A percentile compares a stretch with the other conserved stretches of the same genome.
phyloP scores from a whole-genome alignment of 1,140 invertebrate species.

The Drosophila gunungcola region DNA sequence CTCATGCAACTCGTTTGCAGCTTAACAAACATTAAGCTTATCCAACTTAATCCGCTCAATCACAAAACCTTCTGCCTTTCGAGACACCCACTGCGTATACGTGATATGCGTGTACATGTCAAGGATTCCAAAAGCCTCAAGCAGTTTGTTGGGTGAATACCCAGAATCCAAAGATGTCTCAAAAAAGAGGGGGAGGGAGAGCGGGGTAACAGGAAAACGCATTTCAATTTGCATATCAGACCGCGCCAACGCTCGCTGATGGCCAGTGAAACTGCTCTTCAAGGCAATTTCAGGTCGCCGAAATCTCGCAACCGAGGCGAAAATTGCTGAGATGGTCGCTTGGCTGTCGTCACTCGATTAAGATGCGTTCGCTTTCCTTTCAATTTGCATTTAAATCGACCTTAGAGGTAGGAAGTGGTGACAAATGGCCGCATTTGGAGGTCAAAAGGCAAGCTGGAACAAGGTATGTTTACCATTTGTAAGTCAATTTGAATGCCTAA shows the following conservation, averaged over 20 bases:
- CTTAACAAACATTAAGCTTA: not conserved
- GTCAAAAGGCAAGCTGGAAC: constrained; percentile 8
- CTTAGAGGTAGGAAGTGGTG: constrained; percentile 2
- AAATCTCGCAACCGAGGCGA: constrained; percentile 30
- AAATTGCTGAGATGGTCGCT: constrained; percentile 30
- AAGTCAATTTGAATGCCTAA: no score
- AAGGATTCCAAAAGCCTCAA: not conserved
- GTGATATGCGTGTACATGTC: constrained; percentile 10
- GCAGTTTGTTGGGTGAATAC: no score
- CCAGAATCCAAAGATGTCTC: not conserved
- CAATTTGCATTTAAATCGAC: constrained; percentile 76
- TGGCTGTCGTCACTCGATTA: constrained; percentile 33
- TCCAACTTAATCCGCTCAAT: constrained; percentile 2
- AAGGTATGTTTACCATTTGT: constrained; percentile 1
- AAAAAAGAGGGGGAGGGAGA: not conserved
- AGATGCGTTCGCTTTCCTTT: not conserved
- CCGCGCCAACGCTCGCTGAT: constrained; percentile 24
- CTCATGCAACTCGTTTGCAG: not conserved
- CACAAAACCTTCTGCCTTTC: not conserved
- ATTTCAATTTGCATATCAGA: constrained; percentile 77
- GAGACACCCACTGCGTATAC: constrained; percentile 1
- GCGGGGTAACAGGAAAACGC: constrained; percentile 40
- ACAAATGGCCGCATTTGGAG: constrained; percentile 13
- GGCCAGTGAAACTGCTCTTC: constrained; percentile 39
- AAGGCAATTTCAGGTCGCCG: constrained; percentile 23